phyloP scores from a whole-genome alignment of 2,797 vertebrate genomes.

The Pseudomugil tenellus region DNA sequence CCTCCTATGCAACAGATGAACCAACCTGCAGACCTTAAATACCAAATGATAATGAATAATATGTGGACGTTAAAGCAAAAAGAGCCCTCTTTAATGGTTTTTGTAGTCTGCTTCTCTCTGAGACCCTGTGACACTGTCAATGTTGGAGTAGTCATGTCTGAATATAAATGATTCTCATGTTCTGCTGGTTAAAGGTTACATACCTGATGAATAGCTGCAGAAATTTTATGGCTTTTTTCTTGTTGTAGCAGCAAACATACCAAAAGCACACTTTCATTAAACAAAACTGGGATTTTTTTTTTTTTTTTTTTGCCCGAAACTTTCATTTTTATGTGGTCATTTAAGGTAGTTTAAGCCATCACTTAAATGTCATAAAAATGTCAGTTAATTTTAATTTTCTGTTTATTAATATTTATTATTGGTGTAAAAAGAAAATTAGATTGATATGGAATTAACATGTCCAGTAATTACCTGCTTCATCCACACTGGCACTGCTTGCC shows the following conservation, averaged over 20 bases:
- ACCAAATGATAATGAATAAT: neutral
- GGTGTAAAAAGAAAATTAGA: conserved; percentile 41
- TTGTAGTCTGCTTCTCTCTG: neutral
- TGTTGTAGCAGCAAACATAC: neutral
- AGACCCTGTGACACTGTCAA: neutral
- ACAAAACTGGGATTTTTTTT: too few relatives aligned
- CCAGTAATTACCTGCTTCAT: conserved; percentile 17
- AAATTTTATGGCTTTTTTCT: neutral
- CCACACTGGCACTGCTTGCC: conserved; percentile 30
- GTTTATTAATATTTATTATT: conserved; percentile 61
- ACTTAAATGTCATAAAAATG: conserved; percentile 18
- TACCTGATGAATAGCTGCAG: conserved; percentile 5
- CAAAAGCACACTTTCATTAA: neutral
- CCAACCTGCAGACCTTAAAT: neutral
- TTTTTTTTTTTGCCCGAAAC: too few relatives aligned
- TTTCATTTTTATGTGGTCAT: too few relatives aligned
- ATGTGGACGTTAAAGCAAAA: too few relatives aligned
- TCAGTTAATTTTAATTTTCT: conserved; percentile 58
- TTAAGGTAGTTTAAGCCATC: conserved; percentile 43
- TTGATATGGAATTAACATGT: conserved; percentile 40
- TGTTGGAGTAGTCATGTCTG: conserved; percentile 16
- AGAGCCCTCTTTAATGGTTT: neutral
- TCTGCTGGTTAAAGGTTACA: conserved; percentile 38
- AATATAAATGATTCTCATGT: conserved; percentile 15
- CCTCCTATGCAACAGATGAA: conserved; percentile 36